Conservation (phyloP, 2,113 vertebrate species). For the Epinephelus fuscoguttatus region DNA sequence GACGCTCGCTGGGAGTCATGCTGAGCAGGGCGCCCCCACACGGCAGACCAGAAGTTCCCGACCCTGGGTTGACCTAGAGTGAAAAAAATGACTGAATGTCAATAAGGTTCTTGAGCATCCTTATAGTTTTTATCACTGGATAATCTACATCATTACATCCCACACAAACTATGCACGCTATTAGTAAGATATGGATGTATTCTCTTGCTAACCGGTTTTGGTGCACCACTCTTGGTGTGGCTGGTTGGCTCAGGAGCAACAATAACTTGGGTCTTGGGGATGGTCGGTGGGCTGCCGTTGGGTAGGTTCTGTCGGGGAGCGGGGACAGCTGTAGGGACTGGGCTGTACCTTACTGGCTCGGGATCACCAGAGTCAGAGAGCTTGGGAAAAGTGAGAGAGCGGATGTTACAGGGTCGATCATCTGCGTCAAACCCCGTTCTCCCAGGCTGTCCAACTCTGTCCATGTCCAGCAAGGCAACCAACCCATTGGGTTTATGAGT, state of each 20-base stretch:
- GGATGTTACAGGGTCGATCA: slow-evolving; percentile 92
- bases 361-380: slow-evolving; percentile 90
- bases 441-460: slow-evolving; percentile 84
- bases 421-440: slow-evolving; percentile 78
- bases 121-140: not conserved
- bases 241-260: slow-evolving; percentile 56
- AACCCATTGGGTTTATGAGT: slow-evolving; percentile 95
- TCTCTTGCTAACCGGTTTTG: slow-evolving; percentile 76
- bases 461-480: slow-evolving; percentile 91
- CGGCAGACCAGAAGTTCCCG: slow-evolving; percentile 60
- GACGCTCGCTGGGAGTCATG: slow-evolving; percentile 90
- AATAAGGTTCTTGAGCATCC: not conserved
- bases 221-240: slow-evolving; percentile 69
- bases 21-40: slow-evolving; percentile 81
- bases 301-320: slow-evolving; percentile 75
- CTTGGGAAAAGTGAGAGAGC: slow-evolving; percentile 96
- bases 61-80: slow-evolving; percentile 66
- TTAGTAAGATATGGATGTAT: not conserved
- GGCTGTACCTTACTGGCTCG: slow-evolving; percentile 62
- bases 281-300: slow-evolving; percentile 82
- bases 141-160: not conserved
- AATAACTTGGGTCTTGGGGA: slow-evolving; percentile 71
- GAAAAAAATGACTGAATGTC: not conserved
- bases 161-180: not conserved
- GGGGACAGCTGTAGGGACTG: slow-evolving; percentile 65